Percentiles rank a stretch among this genome's conserved stretches.
Conservation (phyloP, 2,888 invertebrate genomes). For the Nebria salina region DNA sequence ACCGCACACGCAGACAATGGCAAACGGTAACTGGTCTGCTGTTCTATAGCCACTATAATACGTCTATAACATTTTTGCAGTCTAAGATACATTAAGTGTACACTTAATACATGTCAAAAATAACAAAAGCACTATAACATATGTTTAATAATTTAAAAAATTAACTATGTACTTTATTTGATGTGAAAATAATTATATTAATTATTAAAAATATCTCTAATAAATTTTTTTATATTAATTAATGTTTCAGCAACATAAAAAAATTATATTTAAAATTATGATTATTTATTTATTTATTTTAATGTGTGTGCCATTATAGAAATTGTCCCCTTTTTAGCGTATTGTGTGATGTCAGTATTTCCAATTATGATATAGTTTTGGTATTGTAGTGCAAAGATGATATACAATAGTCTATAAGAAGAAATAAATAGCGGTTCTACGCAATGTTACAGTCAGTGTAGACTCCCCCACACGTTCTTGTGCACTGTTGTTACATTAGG, state of each 20-base stretch:
- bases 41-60: background rate
- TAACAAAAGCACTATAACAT: background rate
- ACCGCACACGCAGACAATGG: background rate
- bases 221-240: too few relatives aligned
- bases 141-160: background rate
- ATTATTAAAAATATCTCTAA: too few relatives aligned
- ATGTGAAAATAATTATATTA: too few relatives aligned
- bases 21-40: background rate
- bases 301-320: too few relatives aligned
- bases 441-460: constrained; percentile 10
- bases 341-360: too few relatives aligned
- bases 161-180: too few relatives aligned
- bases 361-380: too few relatives aligned
- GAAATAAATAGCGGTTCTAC: constrained; percentile 3
- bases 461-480: constrained; percentile 2
- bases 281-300: too few relatives aligned
- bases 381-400: background rate
- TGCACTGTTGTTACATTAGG: background rate
- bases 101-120: background rate
- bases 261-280: too few relatives aligned
- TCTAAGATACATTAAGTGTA: background rate
- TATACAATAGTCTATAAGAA: background rate
- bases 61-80: background rate
- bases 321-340: too few relatives aligned
- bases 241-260: too few relatives aligned